Base-by-base conservation (phyloP, 2,113 vertebrate genomes). In the Ptilorrhoa leucosticta region DNA sequence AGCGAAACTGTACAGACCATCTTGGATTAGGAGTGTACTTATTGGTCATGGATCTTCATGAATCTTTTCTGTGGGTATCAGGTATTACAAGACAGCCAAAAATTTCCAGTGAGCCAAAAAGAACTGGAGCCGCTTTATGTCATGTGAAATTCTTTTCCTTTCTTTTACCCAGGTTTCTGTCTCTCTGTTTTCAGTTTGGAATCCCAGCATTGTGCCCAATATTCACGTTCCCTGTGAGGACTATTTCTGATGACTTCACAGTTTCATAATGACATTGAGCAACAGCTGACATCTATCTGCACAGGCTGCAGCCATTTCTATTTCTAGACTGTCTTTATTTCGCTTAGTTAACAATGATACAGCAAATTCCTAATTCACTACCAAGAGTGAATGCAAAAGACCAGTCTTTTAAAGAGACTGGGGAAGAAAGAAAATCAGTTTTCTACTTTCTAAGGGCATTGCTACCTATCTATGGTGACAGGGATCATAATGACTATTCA, bases 241-340 rank as follows among this genome's bases (percentile, higher is more conserved):
- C 40, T 63, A 50, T 69, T 96, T 93, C 69, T 89, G 90, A 93
- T 90, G 80, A 89, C 72, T 93, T 54, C 40, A 58, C 71, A 78
- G 85, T 93, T 97, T 95, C 80, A 89, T 45, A 85, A 84, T 72
- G 91, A 94, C 89, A 94, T 50, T 93, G 81, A 92, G 70, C 89
- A 95, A 95, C 5, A 5, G 76, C 69, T 92, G 79, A 96, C 70
- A 92, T 37, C 50, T 73, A 28, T 89, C 40, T 94, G 51, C 78
- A 90, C 14, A 65, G 48, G 70, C 72, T 63, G 51, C 76, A 94
- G 77, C 35, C 85, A 70, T 68, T 97, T 82, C 83, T 92, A 81
- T 91, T 93, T 95, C 63, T 39, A 90, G 61, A 66, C n/a, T 44
- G 10, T 31, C 57, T 95, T 87, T 80, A 91, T 82, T 94, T 47